These are phyloP conservation scores for Nasonia longicornis DNA, from an alignment of 1,140 invertebrate species.

Conservation along the genomic window DNA sequence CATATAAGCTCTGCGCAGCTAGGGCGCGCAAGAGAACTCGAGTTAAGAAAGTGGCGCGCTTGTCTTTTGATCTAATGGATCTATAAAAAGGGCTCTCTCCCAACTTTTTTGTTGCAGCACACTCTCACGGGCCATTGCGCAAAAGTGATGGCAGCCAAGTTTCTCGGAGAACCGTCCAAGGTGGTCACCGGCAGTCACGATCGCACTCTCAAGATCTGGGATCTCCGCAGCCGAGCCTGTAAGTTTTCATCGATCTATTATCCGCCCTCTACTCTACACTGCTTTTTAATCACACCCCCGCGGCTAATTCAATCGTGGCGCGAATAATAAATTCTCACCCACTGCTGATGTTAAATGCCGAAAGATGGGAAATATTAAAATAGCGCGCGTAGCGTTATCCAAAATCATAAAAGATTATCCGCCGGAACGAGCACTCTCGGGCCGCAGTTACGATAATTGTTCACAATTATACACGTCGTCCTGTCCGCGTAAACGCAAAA, in stretches of 20 bases:
- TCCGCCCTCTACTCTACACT: background rate
- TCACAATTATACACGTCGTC: constrained; percentile 37
- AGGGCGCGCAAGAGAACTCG: constrained; percentile 32
- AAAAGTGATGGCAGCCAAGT: constrained; percentile 95
- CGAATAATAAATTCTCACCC: constrained; percentile 18
- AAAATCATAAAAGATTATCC: constrained; percentile 36
- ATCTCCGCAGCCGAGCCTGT: constrained; percentile 93
- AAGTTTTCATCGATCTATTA: constrained; percentile 68
- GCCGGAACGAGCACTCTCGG: background rate
- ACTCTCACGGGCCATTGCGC: constrained; percentile 96
- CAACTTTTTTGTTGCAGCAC: constrained; percentile 79
- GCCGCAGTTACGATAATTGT: constrained; percentile 39
- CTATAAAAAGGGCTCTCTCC: constrained; percentile 47
- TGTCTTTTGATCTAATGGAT: constrained; percentile 35
- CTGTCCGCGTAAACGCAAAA: constrained; percentile 40
- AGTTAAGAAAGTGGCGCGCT: constrained; percentile 44
- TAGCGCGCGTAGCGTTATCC: constrained; percentile 15
- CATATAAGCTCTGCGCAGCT: no score
- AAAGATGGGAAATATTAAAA: constrained; percentile 5
- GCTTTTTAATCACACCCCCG: background rate
- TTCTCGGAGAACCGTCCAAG: constrained; percentile 88
- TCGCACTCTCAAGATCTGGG: constrained; percentile 97
- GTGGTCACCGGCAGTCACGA: constrained; percentile 95
- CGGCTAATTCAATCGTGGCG: constrained; percentile 13
- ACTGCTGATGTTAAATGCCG: constrained; percentile 15